Base-by-base conservation (phyloP, 1,140 invertebrate genomes). In the Octopus sinensis region DNA sequence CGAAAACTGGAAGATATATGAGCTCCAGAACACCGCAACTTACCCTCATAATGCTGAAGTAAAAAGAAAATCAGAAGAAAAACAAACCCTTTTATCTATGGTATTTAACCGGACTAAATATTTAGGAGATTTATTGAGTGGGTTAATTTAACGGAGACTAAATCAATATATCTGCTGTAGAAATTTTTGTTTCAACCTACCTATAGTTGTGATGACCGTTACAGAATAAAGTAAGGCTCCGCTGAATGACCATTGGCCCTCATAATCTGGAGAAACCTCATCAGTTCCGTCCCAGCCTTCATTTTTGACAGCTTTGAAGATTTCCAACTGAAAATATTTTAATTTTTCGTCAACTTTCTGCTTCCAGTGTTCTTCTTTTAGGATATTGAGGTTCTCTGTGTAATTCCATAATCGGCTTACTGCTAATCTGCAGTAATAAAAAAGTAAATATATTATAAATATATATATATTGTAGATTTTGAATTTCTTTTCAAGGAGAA, bases 131-230 rank as follows among this genome's bases (percentile, higher is more conserved):
- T 43, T 43, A 43, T 43, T 43, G 30, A 43, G 30, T 43, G 30
- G 30, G 30, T 43, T 43, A 43, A 43, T 43, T 1, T 43, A 43
- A 43, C 30, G 30, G 30, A 43, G 30, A 43, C 30, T 43, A 43
- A 43, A 43, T 43, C 30, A 43, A 43, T 43, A 43, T 43, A 2
- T 43, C 30, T 43, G 30, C 3, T 43, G 30, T 43, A 43, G 30
- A 43, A 43, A 43, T 43, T 43, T 1, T 43, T 43, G 30, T 43
- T 43, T 43, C 30, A 43, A 83, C 90, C 88, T 90, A 95, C 95
- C 95, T 85, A 96, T 95, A 68, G 95, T 96, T 23, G 95, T 96
- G 86, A 96, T 94, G 86, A 96, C 93, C 81, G 94, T 95, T 83
- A 96, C 93, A 30, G 94, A 95, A 88, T 95, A 96, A 17, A 96